These are phyloP conservation scores for Sarcophaga rosellei DNA, from an alignment of 2,888 invertebrate genomes.

Conservation along the genomic window DNA sequence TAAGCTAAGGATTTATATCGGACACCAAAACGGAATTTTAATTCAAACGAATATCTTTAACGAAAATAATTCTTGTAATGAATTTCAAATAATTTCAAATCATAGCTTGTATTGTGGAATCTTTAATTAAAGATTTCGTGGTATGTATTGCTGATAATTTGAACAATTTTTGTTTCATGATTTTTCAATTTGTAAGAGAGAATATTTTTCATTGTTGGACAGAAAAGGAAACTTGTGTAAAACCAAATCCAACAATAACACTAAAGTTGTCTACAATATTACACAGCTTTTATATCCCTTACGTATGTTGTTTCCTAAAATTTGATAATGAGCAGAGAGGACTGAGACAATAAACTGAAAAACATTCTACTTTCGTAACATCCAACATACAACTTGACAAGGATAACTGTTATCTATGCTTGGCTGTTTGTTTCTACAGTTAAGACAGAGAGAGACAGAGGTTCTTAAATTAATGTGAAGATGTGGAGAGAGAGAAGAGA, in stretches of 20 bases:
- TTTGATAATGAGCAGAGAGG: not conserved
- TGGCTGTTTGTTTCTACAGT: not conserved
- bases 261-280: not conserved
- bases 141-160: too few relatives aligned
- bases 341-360: not conserved
- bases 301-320: not conserved
- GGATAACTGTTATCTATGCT: not conserved
- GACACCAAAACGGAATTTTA: too few relatives aligned
- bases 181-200: too few relatives aligned
- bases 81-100: too few relatives aligned
- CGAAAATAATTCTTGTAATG: too few relatives aligned
- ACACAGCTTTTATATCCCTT: not conserved
- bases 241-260: not conserved
- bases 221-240: not conserved
- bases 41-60: too few relatives aligned
- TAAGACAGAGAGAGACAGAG: not conserved
- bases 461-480: constrained; percentile 22
- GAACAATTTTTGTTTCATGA: too few relatives aligned
- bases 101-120: too few relatives aligned
- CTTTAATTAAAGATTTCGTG: too few relatives aligned
- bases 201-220: too few relatives aligned
- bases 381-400: too few relatives aligned
- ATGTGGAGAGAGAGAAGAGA: not conserved
- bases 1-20: too few relatives aligned
- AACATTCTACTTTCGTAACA: not conserved